Conservation (phyloP, 1,140 invertebrate genomes). For the Caenorhabditis briggsae region DNA sequence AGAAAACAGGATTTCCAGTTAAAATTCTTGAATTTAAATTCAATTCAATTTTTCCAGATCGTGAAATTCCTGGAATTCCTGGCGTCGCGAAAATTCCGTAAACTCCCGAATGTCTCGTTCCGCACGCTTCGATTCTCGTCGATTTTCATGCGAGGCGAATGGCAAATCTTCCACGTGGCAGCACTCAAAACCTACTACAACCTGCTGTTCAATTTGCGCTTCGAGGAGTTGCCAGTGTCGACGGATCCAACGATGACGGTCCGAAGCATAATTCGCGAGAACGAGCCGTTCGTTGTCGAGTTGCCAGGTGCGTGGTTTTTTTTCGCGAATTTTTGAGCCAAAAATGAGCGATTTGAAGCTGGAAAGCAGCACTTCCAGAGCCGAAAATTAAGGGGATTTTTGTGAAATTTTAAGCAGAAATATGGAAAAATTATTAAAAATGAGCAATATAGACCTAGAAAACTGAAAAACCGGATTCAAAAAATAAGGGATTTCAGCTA, state of each 20-base stretch:
- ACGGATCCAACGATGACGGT: background rate
- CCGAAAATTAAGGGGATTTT: too few relatives aligned
- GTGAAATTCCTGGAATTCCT: conserved; percentile 60
- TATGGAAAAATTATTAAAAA: too few relatives aligned
- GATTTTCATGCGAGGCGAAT: conserved; percentile 57
- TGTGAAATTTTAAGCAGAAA: too few relatives aligned
- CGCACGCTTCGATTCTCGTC: conserved; percentile 8
- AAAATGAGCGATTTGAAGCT: too few relatives aligned
- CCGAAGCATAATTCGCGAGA: conserved; percentile 2
- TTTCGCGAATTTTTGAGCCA: too few relatives aligned
- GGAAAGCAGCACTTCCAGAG: too few relatives aligned
- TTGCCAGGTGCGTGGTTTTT: conserved; percentile 11
- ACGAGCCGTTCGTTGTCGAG: conserved; percentile 59
- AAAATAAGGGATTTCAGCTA: too few relatives aligned
- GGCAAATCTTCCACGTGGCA: conserved; percentile 49
- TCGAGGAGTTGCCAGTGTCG: conserved; percentile 52
- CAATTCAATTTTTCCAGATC: background rate
- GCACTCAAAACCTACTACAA: conserved; percentile 58
- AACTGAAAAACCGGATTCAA: too few relatives aligned
- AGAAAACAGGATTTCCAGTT: background rate
- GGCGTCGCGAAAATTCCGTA: conserved; percentile 52
- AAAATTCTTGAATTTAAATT: too few relatives aligned
- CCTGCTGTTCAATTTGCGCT: conserved; percentile 52
- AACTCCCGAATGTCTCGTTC: conserved; percentile 38
- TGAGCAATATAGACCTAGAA: too few relatives aligned